Evolutionary conservation across 2,888 invertebrate species (phyloP), one percentile per base, ranked within the genome.

Genomic region (Clusia tigrina): DNA sequence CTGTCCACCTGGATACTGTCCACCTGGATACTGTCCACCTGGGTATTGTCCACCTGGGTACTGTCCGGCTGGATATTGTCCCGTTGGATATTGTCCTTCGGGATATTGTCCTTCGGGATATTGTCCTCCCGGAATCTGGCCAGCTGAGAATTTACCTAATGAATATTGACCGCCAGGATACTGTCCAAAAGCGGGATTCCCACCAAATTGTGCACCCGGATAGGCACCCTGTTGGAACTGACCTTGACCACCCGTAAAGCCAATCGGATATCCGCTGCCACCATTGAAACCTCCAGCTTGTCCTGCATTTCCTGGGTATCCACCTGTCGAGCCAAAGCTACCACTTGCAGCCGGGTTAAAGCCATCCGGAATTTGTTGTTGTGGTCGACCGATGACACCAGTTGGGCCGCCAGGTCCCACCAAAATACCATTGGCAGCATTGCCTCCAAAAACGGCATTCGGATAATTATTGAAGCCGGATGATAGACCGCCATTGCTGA

Each of bases 341-440:
- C 69, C 67, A 15, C 74, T 78, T 1, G 62, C 65, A 3, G 67
- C 71, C 17, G 63, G 66, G 6, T 70, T 71, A 5, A 77, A 74
- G 18, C 42, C 18, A 2, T 58, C 62, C 1, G 71, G 74, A 60
- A 64, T 73, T 37, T 68, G 64, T n/a, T 63, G 58, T 57, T 66
- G 71, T 10, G 71, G 73, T 54, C 74, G 64, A 0, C 78, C 81
- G 26, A 77, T 73, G 20, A 77, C 57, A 1, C 79, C 80, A 0
- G 86, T 87, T 67, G 87, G 86, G n/a, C 87, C 87, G 1, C 84
- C 85, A 1, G 87, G 86, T 1, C 87, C 88, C 1, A 79, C 79
- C 5, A 83, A 69, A 32, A 84, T 72, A 9, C 81, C 84, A 69
- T 79, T 81, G 10, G 71, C 69, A 0, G 77, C 71, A 63, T 62